phyloP scores from a whole-genome alignment of 2,888 invertebrate species.

The Cantharis nigra region DNA sequence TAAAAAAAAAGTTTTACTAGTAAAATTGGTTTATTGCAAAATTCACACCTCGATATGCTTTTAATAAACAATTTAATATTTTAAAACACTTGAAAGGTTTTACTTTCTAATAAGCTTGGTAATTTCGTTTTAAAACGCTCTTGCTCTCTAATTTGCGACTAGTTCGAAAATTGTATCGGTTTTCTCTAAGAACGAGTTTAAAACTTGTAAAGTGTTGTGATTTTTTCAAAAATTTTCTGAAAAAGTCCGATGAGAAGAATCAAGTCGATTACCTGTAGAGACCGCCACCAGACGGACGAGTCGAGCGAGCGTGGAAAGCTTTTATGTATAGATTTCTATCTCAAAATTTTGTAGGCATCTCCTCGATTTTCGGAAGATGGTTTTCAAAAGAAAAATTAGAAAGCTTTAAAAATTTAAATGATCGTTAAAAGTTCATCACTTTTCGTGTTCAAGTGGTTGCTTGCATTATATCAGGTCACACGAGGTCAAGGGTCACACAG shows the following conservation, averaged over 20 bases:
- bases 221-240: background rate
- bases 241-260: background rate
- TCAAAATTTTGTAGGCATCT: background rate
- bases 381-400: background rate
- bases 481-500: background rate
- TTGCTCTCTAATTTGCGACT: background rate
- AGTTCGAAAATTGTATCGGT: background rate
- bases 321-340: background rate
- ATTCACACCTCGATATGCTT: background rate
- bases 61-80: background rate
- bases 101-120: background rate
- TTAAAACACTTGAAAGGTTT: background rate
- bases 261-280: background rate
- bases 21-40: background rate
- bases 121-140: background rate
- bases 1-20: background rate
- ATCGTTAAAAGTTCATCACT: background rate
- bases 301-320: background rate
- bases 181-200: background rate
- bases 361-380: background rate
- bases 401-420: background rate
- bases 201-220: background rate
- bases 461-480: background rate
- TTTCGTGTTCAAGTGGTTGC: background rate
- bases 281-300: background rate